Evolutionary conservation across 2,888 invertebrate species (phyloP).

Genomic region (Bhutanitis thaidina): DNA sequence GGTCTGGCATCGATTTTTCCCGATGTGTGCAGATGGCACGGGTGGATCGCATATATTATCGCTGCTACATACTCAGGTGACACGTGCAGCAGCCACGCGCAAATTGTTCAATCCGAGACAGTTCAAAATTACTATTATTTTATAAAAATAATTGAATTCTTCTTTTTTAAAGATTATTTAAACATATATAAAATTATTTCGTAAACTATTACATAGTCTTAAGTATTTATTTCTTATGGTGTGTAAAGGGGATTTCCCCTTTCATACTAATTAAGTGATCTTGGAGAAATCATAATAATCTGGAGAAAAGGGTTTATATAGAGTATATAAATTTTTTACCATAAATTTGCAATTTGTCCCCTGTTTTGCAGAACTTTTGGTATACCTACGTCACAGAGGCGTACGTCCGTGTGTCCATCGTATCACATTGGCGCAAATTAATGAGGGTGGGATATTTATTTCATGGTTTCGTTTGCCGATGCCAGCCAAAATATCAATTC

Average conservation of each 20-base stretch:
- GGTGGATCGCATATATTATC: slow-evolving; percentile 65
- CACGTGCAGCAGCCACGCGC: slow-evolving; percentile 32
- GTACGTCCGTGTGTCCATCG: slow-evolving; percentile 53
- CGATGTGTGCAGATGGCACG: slow-evolving; percentile 38
- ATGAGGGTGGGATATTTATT: slow-evolving; percentile 76
- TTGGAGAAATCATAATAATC: no score
- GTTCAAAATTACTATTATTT: slow-evolving; percentile 11
- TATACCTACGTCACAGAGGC: slow-evolving; percentile 37
- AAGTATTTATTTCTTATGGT: no score
- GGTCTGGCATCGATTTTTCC: slow-evolving; percentile 70
- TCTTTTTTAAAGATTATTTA: no score
- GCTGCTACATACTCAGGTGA: slow-evolving; percentile 50
- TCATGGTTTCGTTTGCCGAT: slow-evolving; percentile 58
- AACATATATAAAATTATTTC: no score
- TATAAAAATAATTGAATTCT: not conserved
- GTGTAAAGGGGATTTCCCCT: no score
- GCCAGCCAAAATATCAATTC: slow-evolving; percentile 56
- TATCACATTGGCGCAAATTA: slow-evolving; percentile 75
- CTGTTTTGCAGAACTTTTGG: slow-evolving; percentile 22
- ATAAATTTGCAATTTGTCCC: not conserved
- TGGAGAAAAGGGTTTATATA: no score
- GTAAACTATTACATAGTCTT: no score
- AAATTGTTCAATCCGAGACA: slow-evolving; percentile 4
- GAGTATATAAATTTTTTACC: no score
- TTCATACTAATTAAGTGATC: no score